These are phyloP conservation scores for Stichopus horrens DNA, from an alignment of 53 echinoderm and acorn worm genomes.

Conservation along the genomic window DNA sequence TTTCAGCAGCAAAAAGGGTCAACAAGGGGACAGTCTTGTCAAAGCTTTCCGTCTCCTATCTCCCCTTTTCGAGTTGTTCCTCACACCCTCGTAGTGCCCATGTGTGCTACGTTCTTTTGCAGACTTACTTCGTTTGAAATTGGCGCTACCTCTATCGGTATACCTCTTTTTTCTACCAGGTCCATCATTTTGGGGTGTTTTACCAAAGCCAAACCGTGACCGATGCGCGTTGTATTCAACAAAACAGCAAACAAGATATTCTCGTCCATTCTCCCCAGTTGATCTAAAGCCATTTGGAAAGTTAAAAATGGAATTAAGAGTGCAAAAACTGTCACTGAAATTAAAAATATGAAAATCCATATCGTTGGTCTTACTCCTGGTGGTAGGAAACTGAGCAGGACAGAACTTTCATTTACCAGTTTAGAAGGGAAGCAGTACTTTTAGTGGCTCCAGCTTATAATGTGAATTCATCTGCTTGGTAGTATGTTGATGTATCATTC, in stretches of 20 bases:
- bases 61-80: not conserved
- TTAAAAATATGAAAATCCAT: not conserved
- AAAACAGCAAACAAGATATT: conserved; percentile 81
- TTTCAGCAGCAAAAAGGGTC: too few relatives aligned
- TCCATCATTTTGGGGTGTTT: conserved; percentile 87
- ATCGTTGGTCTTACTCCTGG: not conserved
- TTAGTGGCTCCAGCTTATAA: too few relatives aligned
- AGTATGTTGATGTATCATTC: too few relatives aligned
- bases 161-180: conserved; percentile 50
- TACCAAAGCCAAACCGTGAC: conserved; percentile 82
- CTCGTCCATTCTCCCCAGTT: conserved; percentile 54
- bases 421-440: too few relatives aligned
- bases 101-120: too few relatives aligned
- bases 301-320: not conserved
- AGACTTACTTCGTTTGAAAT: conserved; percentile 79
- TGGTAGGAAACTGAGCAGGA: too few relatives aligned
- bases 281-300: not conserved
- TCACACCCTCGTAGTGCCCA: too few relatives aligned
- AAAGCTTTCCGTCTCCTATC: too few relatives aligned
- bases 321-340: not conserved
- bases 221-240: conserved; percentile 81
- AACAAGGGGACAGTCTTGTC: too few relatives aligned
- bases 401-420: too few relatives aligned
- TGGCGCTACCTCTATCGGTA: conserved; percentile 81
- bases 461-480: too few relatives aligned